Evolutionary conservation across 2,113 vertebrate genomes (phyloP), one percentile per base, ranked within the genome.

Genomic region (Chaenocephalus aceratus): DNA sequence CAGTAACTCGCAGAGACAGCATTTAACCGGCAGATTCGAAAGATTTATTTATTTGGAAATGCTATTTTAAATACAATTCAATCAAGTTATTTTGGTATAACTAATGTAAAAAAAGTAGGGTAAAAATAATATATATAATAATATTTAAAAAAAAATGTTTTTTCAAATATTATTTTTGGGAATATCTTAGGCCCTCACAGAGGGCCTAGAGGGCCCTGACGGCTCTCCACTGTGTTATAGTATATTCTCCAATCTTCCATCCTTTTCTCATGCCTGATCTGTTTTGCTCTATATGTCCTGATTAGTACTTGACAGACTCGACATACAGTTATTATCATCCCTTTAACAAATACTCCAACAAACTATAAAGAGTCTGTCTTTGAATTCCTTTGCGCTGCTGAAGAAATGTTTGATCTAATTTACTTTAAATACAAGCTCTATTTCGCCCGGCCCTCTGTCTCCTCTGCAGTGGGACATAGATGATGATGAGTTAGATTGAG

Each of bases 371-470:
- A 82, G 82, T 80, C 64, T 69, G 2, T 75, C 48, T 84, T 87
- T 68, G 34, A 75, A 59, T 78, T 72, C 41, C 79, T 88, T 73
- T 59, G 13, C 75, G 71, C 77, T 82, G 84, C 83, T 85, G 79
- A 88, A 86, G 79, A 84, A 75, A 89, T 90, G 85, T 89, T 91
- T 77, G 83, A 66, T 88, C 45, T 82, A 78, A 89, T 91, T 82
- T 86, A 66, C 72, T 87, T 93, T 89, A 85, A 86, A 30, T 82
- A 81, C 56, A 70, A 61, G 59, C 69, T 81, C 80, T 78, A 77
- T 78, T 26, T 60, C 82, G 30, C 30, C 30, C 80, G 89, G 63
- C 74, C 53, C 75, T 86, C 73, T 82, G 49, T 87, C 72, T 82
- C 53, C 58, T 71, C 71, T 72, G 76, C 75, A 75, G 30, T 75